Evolutionary conservation across 2,113 vertebrate genomes (phyloP).

Genomic region (Lontra canadensis): DNA sequence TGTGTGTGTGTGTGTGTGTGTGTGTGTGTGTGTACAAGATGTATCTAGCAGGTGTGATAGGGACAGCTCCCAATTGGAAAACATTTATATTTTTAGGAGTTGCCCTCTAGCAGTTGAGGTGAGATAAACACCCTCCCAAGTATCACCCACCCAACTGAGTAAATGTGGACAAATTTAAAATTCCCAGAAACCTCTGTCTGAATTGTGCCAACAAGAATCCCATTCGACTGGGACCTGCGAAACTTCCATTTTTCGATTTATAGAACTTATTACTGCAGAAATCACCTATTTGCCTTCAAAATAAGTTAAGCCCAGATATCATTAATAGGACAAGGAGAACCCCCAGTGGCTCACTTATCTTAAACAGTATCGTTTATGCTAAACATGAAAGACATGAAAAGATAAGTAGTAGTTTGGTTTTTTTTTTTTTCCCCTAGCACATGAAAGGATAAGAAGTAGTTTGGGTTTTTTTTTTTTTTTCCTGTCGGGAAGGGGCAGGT

Average conservation of each 20-base stretch:
- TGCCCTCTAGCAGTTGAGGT: constrained; percentile 1
- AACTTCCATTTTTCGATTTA: not conserved
- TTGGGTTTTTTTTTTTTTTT: not conserved
- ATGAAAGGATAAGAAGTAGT: not conserved
- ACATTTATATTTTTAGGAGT: constrained; percentile 27
- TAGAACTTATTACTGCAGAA: not conserved
- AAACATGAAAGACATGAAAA: not conserved
- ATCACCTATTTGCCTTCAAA: not conserved
- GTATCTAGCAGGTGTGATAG: not conserved
- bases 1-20: accelerated
- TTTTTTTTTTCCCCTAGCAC: not conserved
- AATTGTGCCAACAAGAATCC: not conserved
- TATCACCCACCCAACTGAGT: not conserved
- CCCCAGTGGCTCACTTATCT: not conserved
- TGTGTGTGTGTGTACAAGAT: not conserved
- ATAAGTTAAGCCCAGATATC: not conserved
- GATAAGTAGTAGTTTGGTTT: not conserved
- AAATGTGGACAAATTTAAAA: constrained; percentile 3
- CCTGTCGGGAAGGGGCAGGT: accelerated
- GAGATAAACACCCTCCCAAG: not conserved
- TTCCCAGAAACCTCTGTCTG: not conserved
- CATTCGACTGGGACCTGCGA: not conserved
- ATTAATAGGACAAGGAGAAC: not conserved
- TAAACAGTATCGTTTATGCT: not conserved
- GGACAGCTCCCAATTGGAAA: not conserved